These are phyloP conservation scores for Drosophila yakuba DNA, from an alignment of 1,140 invertebrate species.

Conservation along the genomic window DNA sequence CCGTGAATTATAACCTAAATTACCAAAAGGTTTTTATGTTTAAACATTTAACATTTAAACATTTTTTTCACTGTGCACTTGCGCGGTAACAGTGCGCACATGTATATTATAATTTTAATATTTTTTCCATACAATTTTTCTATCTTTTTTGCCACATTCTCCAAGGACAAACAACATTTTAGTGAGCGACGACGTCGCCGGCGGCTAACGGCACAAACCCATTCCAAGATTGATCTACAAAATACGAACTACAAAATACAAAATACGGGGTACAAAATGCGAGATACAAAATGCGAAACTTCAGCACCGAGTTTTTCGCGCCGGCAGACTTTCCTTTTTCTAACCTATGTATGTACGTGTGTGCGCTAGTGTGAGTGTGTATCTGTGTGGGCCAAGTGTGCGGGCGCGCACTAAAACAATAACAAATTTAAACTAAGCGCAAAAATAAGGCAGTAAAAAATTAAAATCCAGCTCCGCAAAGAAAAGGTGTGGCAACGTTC, in stretches of 20 bases:
- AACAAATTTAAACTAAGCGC: slow-evolving; percentile 22
- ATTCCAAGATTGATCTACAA: slow-evolving; percentile 76
- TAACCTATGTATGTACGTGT: slow-evolving; percentile 6
- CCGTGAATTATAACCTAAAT: no score
- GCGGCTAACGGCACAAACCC: slow-evolving; percentile 66
- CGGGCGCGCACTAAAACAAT: slow-evolving; percentile 70
- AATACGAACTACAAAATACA: slow-evolving; percentile 59
- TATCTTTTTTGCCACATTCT: slow-evolving; percentile 71
- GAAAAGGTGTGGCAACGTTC: slow-evolving; percentile 69
- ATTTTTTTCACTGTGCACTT: slow-evolving; percentile 9
- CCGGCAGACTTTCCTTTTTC: slow-evolving; percentile 55
- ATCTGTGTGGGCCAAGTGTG: slow-evolving; percentile 54
- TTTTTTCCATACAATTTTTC: slow-evolving; percentile 34
- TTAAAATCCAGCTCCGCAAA: slow-evolving; percentile 33
- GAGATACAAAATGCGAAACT: slow-evolving; percentile 40
- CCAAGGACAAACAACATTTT: slow-evolving; percentile 82
- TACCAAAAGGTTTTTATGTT: no score
- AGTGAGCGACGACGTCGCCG: slow-evolving; percentile 64
- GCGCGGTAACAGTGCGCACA: slow-evolving; percentile 28
- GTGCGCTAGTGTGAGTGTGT: slow-evolving; percentile 24
- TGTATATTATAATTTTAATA: slow-evolving; percentile 32
- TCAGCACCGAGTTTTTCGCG: slow-evolving; percentile 57
- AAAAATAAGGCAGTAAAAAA: slow-evolving; percentile 23
- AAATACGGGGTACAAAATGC: slow-evolving; percentile 10
- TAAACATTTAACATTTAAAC: no score